A percentile compares a stretch with the other conserved stretches of the same genome.
phyloP scores from a whole-genome alignment of 2,888 invertebrate species.

The Odontomyia ornata region DNA sequence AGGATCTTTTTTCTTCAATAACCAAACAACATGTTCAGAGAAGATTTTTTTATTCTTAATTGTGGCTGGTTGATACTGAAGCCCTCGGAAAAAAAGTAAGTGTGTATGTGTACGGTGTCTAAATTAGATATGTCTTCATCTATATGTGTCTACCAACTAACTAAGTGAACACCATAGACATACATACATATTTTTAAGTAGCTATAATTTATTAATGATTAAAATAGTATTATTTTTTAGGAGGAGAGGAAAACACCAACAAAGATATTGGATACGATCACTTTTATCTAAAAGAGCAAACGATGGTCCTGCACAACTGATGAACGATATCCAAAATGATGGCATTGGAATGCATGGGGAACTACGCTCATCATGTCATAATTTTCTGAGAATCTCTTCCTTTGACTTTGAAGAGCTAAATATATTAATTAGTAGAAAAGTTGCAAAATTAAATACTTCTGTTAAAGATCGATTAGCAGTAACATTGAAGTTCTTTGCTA shows the following conservation, averaged over 20 bases:
- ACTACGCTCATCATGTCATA: not conserved
- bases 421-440: not conserved
- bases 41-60: conserved; percentile 1
- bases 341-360: not conserved
- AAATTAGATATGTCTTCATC: not conserved
- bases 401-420: not conserved
- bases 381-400: conserved; percentile 1
- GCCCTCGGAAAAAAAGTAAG: not conserved
- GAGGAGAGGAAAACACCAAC: not conserved
- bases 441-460: not conserved
- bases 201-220: not conserved
- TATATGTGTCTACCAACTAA: not conserved
- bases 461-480: conserved; percentile 1
- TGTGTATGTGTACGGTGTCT: not conserved
- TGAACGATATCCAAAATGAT: conserved; percentile 5
- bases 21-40: not conserved
- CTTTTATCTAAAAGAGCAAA: not conserved
- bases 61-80: conserved; percentile 4
- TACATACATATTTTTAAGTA: not conserved
- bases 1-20: conserved; percentile 1
- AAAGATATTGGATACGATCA: not conserved
- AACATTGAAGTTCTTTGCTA: conserved; percentile 9
- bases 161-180: not conserved
- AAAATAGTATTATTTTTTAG: conserved; percentile 3
- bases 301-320: conserved; percentile 2